Evolutionary conservation across 2,888 invertebrate species (phyloP), one percentile per base, ranked within the genome.

Genomic region (Noctua comes): DNA sequence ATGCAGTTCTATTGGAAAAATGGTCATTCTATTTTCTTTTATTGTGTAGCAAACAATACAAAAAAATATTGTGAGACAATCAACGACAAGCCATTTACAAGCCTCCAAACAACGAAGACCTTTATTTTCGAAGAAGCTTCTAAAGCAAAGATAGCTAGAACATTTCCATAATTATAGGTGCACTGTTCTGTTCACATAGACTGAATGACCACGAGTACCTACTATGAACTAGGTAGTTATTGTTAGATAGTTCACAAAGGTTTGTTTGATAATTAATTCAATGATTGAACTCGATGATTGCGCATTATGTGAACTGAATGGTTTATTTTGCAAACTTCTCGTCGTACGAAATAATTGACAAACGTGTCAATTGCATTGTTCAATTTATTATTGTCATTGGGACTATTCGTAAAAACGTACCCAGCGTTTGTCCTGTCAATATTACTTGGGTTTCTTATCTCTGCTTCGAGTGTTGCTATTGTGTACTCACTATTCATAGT

Each of bases 341-440:
- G 64, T 74, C 75, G 80, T 88, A 86, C 74, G 75, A 87, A 86
- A 88, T 84, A 76, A 86, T 88, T 88, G 85, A 40, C 40, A 40
- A 80, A 79, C 90, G 84, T 88, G 86, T 80, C 85, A 90, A 90
- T 89, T 78, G 82, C 84, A 91, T 91, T 92, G 92, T 92, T 90
- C 85, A 66, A 80, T 83, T 76, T 85, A 85, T 82, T 85, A 85
- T 76, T 86, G 82, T 82, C 86, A 78, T 74, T 87, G 81, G 75
- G 48, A 76, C 77, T 85, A 84, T 57, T 79, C 48, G 82, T 82
- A 86, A 88, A 88, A 89, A 88, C 72, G n/a, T 77, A 74, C 31
- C 27, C 27, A 68, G 76, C 74, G 69, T 83, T 74, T 85, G 85
- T 88, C 83, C 82, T 86, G 88, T 86, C 88, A 88, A 73, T 80